Base-by-base conservation (phyloP, 2,888 invertebrate species). In the Stenoptilia bipunctidactyla region DNA sequence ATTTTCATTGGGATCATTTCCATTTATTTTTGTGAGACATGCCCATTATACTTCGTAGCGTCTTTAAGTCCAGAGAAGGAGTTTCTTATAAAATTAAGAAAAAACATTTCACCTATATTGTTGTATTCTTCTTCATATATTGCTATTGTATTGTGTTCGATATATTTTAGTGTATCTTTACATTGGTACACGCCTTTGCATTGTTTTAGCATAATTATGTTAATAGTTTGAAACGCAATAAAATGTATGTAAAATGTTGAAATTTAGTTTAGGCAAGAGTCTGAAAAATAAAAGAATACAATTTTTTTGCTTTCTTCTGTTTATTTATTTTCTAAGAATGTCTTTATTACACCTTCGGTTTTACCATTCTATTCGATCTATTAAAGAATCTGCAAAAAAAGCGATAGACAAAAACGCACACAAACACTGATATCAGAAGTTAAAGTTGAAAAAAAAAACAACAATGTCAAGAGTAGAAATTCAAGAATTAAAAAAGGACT, bases 251-350 rank as follows among this genome's bases (percentile, higher is more conserved):
- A 65, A 56, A 61, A 61, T 63, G 66, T 71, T 67, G 55, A 56
- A 58, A 65, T 69, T 70, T 68, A 65, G 66, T 66, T 68, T 73
- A 71, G 67, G 61, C 66, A 72, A 69, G 74, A 82, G 76, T 79
- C 77, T 77, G 76, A 79, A 58, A 64, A 56, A 55, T 60, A 51
- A 8, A 66, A 59, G 62, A 61, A 67, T 70, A 74, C 67, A 65
- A 66, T 3, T 8, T 63, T 73, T 70, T 80, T 79, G 80, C 79
- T 80, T 80, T 77, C 66, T 51, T 58, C 15, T 10, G 12, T 30
- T 30, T 30, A 12, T 30, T 30, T 30, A 20, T 8, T 20, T 20
- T 20, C 20, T 8, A 3, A 20, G 20, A 20, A 5, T n/a, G n/a
- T n/a, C n/a, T n/a, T n/a, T n/a, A n/a, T n/a, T n/a, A n/a, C n/a